phyloP scores from a whole-genome alignment of 2,113 vertebrate genomes.

The Brienomyrus brachyistius region DNA sequence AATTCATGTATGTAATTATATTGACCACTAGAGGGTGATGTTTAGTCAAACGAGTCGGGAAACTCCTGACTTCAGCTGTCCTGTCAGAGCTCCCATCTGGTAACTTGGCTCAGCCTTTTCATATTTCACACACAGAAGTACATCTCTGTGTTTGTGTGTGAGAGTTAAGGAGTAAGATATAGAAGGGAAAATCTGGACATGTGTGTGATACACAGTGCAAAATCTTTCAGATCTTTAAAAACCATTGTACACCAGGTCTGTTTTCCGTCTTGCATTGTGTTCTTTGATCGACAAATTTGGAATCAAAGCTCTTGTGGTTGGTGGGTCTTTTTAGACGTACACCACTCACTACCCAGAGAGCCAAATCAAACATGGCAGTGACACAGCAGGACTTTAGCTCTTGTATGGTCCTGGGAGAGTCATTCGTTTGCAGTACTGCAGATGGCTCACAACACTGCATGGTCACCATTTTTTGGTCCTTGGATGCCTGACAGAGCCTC shows the following conservation, averaged over 20 bases:
- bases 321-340: too few species aligned
- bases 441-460: background rate
- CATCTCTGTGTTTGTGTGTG: background rate
- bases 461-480: background rate
- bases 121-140: background rate
- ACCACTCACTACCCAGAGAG: background rate
- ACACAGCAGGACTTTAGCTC: background rate
- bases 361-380: background rate
- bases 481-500: background rate
- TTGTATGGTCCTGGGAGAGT: background rate
- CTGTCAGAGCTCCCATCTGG: background rate
- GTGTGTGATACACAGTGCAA: background rate
- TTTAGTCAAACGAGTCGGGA: background rate
- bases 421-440: background rate
- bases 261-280: background rate
- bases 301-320: background rate
- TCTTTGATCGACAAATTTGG: background rate
- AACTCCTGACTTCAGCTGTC: background rate
- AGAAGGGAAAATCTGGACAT: background rate
- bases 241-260: background rate
- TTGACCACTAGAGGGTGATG: slow-evolving; percentile 14
- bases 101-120: background rate
- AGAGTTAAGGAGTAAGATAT: background rate
- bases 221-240: background rate
- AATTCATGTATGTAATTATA: background rate